A percentile compares a stretch with the other conserved stretches of the same genome.
phyloP scores from a whole-genome alignment of 2,888 invertebrate genomes.

The Platycheirus rosarum region DNA sequence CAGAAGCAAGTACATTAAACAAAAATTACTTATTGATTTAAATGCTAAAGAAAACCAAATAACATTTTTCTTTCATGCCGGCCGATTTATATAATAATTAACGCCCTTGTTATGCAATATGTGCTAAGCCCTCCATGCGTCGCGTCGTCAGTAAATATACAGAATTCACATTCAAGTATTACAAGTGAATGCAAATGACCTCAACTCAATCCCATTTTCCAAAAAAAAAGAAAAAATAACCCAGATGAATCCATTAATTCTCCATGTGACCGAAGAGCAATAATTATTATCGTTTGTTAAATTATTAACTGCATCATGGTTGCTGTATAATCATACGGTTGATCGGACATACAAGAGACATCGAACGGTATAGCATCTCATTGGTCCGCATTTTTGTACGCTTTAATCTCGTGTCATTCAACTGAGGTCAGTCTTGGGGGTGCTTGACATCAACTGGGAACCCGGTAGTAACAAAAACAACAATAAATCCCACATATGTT shows the following conservation, averaged over 20 bases:
- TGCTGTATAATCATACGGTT: slow-evolving; percentile 47
- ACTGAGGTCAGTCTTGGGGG: neutral
- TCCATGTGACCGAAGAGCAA: slow-evolving; percentile 47
- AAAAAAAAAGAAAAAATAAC: slow-evolving; percentile 13
- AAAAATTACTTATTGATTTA: neutral
- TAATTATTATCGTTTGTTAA: slow-evolving; percentile 62
- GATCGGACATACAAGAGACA: slow-evolving; percentile 23
- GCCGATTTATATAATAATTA: neutral
- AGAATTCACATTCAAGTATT: no score
- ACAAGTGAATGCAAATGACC: slow-evolving; percentile 12
- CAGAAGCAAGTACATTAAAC: neutral
- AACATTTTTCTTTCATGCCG: neutral
- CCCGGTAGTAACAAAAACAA: neutral
- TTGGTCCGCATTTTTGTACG: neutral
- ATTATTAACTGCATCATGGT: slow-evolving; percentile 45
- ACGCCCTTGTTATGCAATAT: neutral
- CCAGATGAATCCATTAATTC: slow-evolving; percentile 55
- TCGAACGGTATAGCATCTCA: neutral
- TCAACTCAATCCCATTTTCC: slow-evolving; percentile 61
- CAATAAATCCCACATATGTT: slow-evolving; percentile 15
- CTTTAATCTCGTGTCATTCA: slow-evolving; percentile 17
- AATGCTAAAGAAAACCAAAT: neutral
- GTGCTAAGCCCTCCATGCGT: neutral
- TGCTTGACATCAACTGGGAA: neutral
- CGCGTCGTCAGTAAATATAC: no score